These are phyloP conservation scores for Peribatodes rhomboidaria DNA, from an alignment of 2,888 invertebrate genomes.

Conservation along the genomic window DNA sequence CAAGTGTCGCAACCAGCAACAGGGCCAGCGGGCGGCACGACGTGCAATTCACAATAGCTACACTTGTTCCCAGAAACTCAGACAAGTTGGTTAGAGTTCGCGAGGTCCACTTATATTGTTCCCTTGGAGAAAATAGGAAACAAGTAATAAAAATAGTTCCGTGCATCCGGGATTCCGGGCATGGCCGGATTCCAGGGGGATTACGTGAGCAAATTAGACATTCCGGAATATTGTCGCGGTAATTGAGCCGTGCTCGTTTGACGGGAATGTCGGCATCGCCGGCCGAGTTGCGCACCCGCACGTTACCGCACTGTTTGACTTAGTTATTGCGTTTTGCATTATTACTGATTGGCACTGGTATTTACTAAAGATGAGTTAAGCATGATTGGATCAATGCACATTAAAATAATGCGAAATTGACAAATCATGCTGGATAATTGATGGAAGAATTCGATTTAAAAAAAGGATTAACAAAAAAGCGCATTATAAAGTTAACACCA, in stretches of 20 bases:
- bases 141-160: conserved; percentile 85
- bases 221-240: conserved; percentile 80
- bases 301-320: conserved; percentile 20
- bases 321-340: conserved; percentile 7
- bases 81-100: conserved; percentile 77
- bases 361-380: neutral
- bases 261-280: conserved; percentile 60
- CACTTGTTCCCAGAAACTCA: conserved; percentile 71
- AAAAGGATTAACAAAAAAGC: too few species aligned
- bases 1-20: conserved; percentile 42
- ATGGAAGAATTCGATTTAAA: too few species aligned
- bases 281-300: conserved; percentile 46
- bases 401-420: too few species aligned
- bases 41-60: conserved; percentile 79
- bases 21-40: conserved; percentile 46
- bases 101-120: conserved; percentile 73
- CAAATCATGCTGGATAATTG: too few species aligned
- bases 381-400: neutral
- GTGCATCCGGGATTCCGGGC: conserved; percentile 68
- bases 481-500: too few species aligned
- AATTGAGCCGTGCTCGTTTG: conserved; percentile 75
- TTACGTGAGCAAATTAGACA: conserved; percentile 86
- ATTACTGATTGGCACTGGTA: neutral
- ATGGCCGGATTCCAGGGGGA: conserved; percentile 81
- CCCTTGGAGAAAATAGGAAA: conserved; percentile 82